A percentile compares a stretch with the other conserved stretches of the same genome.
These are phyloP conservation scores for Megaceryle torquata DNA, from an alignment of 2,113 vertebrate species.

Conservation along the genomic window DNA sequence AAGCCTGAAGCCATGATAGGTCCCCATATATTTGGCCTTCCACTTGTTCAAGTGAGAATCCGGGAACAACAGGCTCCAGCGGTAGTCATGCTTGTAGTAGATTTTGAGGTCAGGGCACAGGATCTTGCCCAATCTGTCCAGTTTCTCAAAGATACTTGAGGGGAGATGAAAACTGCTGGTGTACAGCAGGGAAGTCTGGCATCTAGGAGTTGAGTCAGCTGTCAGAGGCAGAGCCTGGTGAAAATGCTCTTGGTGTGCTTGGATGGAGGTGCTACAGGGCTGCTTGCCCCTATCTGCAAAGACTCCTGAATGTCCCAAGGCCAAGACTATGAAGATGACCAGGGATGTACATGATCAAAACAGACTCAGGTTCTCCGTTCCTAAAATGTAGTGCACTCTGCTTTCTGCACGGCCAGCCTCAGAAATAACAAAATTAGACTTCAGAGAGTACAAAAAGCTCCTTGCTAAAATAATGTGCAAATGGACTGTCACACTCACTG, in stretches of 20 bases:
- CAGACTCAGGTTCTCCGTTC: background rate
- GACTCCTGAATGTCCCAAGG: background rate
- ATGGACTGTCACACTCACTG: background rate
- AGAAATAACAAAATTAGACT: constrained; percentile 14
- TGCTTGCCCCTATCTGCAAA: background rate
- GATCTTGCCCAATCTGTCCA: background rate
- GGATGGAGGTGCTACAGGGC: background rate
- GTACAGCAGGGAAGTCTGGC: background rate
- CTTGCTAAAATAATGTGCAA: background rate
- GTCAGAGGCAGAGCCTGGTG: background rate
- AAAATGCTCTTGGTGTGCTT: background rate
- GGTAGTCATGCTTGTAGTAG: background rate
- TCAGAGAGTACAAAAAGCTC: constrained; percentile 5
- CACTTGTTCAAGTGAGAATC: background rate
- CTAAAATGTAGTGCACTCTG: background rate
- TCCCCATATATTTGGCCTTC: background rate
- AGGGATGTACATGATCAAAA: background rate
- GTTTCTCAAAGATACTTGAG: background rate
- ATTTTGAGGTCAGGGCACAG: background rate
- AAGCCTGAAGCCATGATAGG: background rate
- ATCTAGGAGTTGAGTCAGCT: background rate
- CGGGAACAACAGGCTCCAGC: background rate
- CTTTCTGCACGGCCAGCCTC: background rate
- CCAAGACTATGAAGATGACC: background rate
- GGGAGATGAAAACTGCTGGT: background rate